Evolutionary conservation across 2,888 invertebrate genomes (phyloP).

Genomic region (Andrena haemorrhoa): DNA sequence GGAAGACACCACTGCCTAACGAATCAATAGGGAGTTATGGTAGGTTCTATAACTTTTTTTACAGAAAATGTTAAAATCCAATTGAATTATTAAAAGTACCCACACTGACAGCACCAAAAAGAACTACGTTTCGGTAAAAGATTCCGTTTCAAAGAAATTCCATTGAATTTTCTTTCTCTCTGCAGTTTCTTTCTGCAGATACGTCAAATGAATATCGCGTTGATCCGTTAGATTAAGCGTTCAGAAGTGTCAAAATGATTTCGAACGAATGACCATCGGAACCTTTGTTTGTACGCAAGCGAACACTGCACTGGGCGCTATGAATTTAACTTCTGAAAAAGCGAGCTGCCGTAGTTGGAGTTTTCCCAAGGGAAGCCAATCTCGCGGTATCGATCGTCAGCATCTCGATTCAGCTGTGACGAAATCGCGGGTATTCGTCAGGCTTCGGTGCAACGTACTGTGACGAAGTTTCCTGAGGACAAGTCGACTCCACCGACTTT

Average conservation of each 20-base stretch:
- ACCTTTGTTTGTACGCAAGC: constrained; percentile 25
- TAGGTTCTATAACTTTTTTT: too few relatives aligned
- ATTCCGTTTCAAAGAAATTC: too few relatives aligned
- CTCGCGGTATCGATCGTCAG: constrained; percentile 39
- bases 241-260: background rate
- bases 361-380: constrained; percentile 25
- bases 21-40: too few relatives aligned
- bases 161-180: too few relatives aligned
- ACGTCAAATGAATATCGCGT: too few relatives aligned
- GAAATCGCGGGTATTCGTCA: constrained; percentile 42
- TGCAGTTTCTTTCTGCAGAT: too few relatives aligned
- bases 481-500: constrained; percentile 19
- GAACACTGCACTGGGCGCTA: constrained; percentile 13
- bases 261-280: constrained; percentile 3
- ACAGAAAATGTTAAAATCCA: too few relatives aligned
- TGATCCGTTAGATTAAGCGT: too few relatives aligned
- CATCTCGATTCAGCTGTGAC: constrained; percentile 38
- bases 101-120: too few relatives aligned
- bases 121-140: too few relatives aligned
- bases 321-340: constrained; percentile 39
- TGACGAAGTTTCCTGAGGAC: constrained; percentile 24
- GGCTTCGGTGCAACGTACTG: constrained; percentile 9
- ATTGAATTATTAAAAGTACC: too few relatives aligned
- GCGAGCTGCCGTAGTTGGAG: background rate
- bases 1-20: too few relatives aligned